Base-by-base conservation (phyloP, 2,797 vertebrate species). In the Neosilurus hyrtlii region DNA sequence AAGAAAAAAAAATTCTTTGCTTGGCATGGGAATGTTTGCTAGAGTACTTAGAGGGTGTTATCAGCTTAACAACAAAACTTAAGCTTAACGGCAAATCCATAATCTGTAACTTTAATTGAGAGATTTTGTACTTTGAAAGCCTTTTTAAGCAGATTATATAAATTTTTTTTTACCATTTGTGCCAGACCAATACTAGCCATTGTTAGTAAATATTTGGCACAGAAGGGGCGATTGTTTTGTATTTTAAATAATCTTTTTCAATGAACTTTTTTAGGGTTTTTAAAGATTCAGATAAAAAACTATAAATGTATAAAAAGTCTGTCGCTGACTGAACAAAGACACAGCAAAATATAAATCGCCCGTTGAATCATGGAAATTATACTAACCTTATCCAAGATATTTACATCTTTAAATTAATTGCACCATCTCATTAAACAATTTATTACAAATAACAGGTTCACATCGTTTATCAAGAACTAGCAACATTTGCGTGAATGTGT, bases 11-110 rank as follows among this genome's bases (percentile, higher is more conserved):
- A 24, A 52, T 20, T 49, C 49, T 71, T 74, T 57, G 16, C 54
- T 59, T 37, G 72, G 16, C 26, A 37, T 11, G 14, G 72, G 10
- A 59, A 59, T 22, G 54, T 43, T 12, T 75, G 72, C 72, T 18
- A 12, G 16, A 52, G 43, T 9, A 11, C 30, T 59, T 75, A 72
- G 12, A 26, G 70, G 8, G 35, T 54, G 7, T 59, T 35, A 57
- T 57, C 72, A 75, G 72, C 72, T 75, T 75, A 75, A 75, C 72
- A 75, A 37, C 54, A 75, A 57, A 74, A 30, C 30, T 30, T 30
- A 30, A 18, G 14, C 70, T 30, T 30, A 74, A n/a, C 30, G 35
- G 30, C 26, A 74, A 57, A 74, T 57, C 52, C 72, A 57, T 56
- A 56, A 56, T 56, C 54, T 35, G 52, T 56, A 57, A 30, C 16